phyloP scores from a whole-genome alignment of 2,888 invertebrate genomes.

The Lottia scabra region DNA sequence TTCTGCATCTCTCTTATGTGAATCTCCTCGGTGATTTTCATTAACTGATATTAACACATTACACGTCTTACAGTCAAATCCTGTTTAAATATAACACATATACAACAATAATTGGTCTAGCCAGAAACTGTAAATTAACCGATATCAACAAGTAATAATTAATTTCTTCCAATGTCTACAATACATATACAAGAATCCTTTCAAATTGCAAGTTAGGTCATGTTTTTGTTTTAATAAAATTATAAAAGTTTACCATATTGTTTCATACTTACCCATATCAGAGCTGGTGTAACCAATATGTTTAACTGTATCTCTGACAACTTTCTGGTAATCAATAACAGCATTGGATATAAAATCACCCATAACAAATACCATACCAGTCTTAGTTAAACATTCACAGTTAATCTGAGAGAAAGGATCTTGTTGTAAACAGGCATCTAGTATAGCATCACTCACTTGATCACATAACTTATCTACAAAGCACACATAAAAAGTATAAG shows the following conservation, averaged over 20 bases:
- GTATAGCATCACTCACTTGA: constrained; percentile 70
- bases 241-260: too few species aligned
- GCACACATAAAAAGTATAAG: too few species aligned
- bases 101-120: too few species aligned
- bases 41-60: constrained; percentile 96
- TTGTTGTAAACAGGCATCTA: constrained; percentile 83
- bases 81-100: constrained; percentile 31
- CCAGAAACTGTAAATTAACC: too few species aligned
- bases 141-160: neutral
- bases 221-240: too few species aligned
- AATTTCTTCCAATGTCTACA: too few species aligned
- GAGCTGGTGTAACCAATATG: constrained; percentile 95
- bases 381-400: constrained; percentile 98
- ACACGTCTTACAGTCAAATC: constrained; percentile 99
- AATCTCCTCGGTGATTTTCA: constrained; percentile 76
- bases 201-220: too few species aligned
- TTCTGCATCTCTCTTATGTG: constrained; percentile 70
- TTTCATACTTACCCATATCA: constrained; percentile 41
- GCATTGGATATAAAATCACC: constrained; percentile 99
- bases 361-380: constrained; percentile 97
- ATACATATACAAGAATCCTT: too few species aligned
- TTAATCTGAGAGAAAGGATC: constrained; percentile 97
- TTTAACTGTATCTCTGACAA: constrained; percentile 94
- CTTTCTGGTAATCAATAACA: constrained; percentile 95
- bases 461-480: constrained; percentile 70